phyloP scores from a whole-genome alignment of 2,888 invertebrate species.

The Diploptera punctata region DNA sequence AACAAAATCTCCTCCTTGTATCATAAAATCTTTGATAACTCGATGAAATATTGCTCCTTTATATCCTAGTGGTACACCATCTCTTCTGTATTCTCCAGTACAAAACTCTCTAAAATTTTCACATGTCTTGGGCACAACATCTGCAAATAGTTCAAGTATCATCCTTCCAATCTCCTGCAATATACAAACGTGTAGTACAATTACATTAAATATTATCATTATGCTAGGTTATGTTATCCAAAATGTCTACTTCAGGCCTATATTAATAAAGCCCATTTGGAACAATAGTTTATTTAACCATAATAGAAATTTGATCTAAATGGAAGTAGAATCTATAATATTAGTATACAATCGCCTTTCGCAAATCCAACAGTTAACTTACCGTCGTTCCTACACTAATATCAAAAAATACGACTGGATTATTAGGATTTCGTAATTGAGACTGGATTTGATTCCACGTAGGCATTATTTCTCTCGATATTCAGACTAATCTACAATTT shows the following conservation, averaged over 20 bases:
- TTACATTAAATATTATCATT: too few relatives aligned
- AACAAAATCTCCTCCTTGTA: constrained; percentile 99
- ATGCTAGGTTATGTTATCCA: too few relatives aligned
- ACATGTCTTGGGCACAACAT: constrained; percentile 95
- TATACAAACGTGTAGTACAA: too few relatives aligned
- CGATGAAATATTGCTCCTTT: constrained; percentile 97
- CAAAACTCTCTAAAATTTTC: constrained; percentile 99
- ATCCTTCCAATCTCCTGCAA: constrained; percentile 93
- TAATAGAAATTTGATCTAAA: too few relatives aligned
- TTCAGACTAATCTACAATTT: too few relatives aligned
- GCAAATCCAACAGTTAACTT: too few relatives aligned
- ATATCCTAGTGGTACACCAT: constrained; percentile 95
- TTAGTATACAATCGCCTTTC: too few relatives aligned
- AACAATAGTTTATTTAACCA: too few relatives aligned
- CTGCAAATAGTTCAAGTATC: constrained; percentile 97
- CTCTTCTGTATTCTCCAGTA: constrained; percentile 95
- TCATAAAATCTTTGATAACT: constrained; percentile 99
- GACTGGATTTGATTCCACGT: constrained; percentile 95
- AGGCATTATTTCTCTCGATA: too few relatives aligned
- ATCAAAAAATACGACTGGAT: constrained; percentile 99
- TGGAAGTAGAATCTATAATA: too few relatives aligned
- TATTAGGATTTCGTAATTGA: constrained; percentile 88
- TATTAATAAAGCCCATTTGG: too few relatives aligned
- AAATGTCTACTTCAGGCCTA: too few relatives aligned
- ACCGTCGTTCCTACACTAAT: constrained; percentile 95